Base-by-base conservation (phyloP, 2,888 invertebrate species). In the Pammene fasciana region DNA sequence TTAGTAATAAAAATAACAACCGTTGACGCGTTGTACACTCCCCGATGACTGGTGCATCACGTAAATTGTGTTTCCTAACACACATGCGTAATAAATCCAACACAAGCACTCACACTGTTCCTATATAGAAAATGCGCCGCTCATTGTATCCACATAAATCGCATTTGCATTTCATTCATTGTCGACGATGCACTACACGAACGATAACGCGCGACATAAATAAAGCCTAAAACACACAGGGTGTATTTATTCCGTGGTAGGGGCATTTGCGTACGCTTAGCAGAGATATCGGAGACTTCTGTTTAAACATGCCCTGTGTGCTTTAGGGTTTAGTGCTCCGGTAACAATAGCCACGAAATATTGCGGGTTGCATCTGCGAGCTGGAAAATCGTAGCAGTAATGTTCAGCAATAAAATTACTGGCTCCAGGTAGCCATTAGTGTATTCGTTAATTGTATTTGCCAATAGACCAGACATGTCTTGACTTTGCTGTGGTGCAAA, bases 361-460 rank as follows among this genome's bases (percentile, higher is more conserved):
- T 76, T 77, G 67, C 72, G 57, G 72, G 67, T 73, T 76, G 75
- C 71, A 74, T 43, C 75, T 74, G 70, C 71, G 74, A 72, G 74
- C 70, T 76, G 73, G 72, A 72, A 74, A 59, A 46, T 65, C 18
- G 57, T 52, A 26, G 50, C 26, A 50, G 34, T 57, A 34, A 34
- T 41, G 59, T 36, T 36, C 18, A 46, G 45, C 34, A 13, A 41
- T 79, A 68, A 77, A 81, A 81, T 80, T 82, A 11, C 11, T 43
- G 43, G 80, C 81, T 81, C 80, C 75, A 73, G 76, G 79, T 71
- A 76, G 78, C 85, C 84, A 87, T 87, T 88, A 88, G 85, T 75
- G 76, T 80, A 75, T 79, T 78, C 80, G 79, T 82, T 86, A 86
- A 86, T 86, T 54, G 26, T 54, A 54, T 8, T 26, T 85, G 86